Percentiles rank a stretch among this genome's conserved stretches.
These are phyloP conservation scores for Larimichthys crocea DNA, from an alignment of 2,113 vertebrate genomes.

Conservation along the genomic window DNA sequence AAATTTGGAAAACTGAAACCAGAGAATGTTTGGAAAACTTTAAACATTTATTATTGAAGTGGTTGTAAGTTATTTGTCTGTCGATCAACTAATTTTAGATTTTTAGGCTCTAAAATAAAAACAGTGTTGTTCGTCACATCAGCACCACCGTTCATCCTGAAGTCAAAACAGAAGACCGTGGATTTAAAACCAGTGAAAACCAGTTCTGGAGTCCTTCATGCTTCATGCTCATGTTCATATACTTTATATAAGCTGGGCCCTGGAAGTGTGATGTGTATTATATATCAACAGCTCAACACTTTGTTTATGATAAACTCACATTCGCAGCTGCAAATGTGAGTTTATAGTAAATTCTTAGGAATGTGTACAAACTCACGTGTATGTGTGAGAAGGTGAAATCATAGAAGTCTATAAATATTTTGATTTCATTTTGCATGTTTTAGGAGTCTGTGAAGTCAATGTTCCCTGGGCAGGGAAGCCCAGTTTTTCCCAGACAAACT, in stretches of 20 bases:
- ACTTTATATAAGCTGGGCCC: not conserved
- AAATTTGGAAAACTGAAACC: not conserved
- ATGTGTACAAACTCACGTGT: not conserved
- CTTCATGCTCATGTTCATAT: not conserved
- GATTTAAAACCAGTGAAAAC: not conserved
- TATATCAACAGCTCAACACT: conserved; percentile 8
- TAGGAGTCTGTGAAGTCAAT: conserved; percentile 66
- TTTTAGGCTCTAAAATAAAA: not conserved
- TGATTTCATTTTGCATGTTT: conserved; percentile 57
- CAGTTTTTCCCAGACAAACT: conserved; percentile 69
- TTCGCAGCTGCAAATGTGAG: conserved; percentile 15
- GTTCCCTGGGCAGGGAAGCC: conserved; percentile 57
- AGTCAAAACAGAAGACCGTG: not conserved
- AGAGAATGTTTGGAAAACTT: not conserved
- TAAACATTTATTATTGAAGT: not conserved
- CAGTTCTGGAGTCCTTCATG: not conserved
- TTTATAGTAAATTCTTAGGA: conserved; percentile 32
- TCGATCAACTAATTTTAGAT: not conserved
- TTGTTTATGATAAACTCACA: conserved; percentile 3
- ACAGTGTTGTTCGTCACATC: no score
- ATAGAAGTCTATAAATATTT: conserved; percentile 37
- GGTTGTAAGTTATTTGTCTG: not conserved
- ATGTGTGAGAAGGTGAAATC: not conserved
- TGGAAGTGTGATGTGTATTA: not conserved
- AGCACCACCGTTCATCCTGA: not conserved